Base-by-base conservation (phyloP, 92 coral and sea anemone genomes). In the Metridium senile region DNA sequence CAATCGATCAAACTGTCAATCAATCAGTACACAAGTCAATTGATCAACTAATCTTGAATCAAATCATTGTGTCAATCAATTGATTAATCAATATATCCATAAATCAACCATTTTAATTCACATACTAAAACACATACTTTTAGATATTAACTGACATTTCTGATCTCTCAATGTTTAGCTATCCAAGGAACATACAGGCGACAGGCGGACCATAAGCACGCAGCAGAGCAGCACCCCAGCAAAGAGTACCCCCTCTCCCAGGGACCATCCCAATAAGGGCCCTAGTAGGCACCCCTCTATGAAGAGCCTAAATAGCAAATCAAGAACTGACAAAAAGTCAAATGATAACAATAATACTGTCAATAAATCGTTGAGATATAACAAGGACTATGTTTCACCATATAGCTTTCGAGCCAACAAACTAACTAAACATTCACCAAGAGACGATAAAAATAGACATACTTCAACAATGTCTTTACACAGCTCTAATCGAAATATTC, bases 241-340 rank as follows among this genome's bases (percentile, higher is more conserved):
- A 77, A 82, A 75, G 62, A 82, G 83, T 62, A 66, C 72, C 72
- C 81, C 81, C 62, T 64, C 76, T 22, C 90, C 90, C 53, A 63
- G 80, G 80, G 62, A 51, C 47, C 71, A 62, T 3, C 80, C 26
- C 33, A 75, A 63, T 75, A 75, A 63, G 80, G 27, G 18, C 62
- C 80, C 80, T 8, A 27, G 80, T 28, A 35, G 59, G 29, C 28
- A 75, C 71, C 80, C 80, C 72, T 64, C 80, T 1, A 35, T 47
- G 20, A 26, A 75, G 80, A 75, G 43, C 70, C 59, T 75, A 9
- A 43, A 22, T 27, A n/a, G 30, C 70, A 75, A 71, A 17, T 62
- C 71, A 75, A 75, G 80, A 49, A 75, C 49, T 62, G 51, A 22
- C 19, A 9, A n/a, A 23, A 63, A 63, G 35, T 45, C 63, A 62